Percentiles rank a stretch among this genome's conserved stretches.
phyloP scores from a whole-genome alignment of 1,140 invertebrate genomes.

The Drepana arcuata region DNA sequence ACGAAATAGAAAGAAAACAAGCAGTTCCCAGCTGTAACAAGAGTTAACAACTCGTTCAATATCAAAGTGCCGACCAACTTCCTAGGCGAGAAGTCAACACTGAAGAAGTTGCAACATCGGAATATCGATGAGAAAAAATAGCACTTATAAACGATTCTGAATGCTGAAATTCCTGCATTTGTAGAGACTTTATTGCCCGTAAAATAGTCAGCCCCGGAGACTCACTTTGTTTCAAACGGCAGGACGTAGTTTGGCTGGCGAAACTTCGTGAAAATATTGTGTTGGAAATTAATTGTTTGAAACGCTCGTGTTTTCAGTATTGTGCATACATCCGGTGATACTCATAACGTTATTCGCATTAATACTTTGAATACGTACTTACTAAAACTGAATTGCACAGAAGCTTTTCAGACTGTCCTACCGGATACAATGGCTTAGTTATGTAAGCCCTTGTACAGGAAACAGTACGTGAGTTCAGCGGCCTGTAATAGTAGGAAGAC shows the following conservation, averaged over 20 bases:
- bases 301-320: constrained; percentile 22
- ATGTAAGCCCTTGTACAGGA: no score
- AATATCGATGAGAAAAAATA: constrained; percentile 15
- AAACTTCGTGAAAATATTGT: constrained; percentile 57
- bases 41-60: constrained; percentile 17
- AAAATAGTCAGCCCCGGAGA: constrained; percentile 40
- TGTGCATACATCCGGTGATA: constrained; percentile 23
- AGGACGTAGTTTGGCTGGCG: constrained; percentile 28
- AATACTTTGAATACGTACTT: no score
- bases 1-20: constrained; percentile 27
- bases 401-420: no score
- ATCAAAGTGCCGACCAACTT: constrained; percentile 26
- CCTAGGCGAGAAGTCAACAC: constrained; percentile 30
- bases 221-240: constrained; percentile 39
- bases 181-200: constrained; percentile 33
- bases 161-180: no score
- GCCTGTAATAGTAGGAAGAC: no score
- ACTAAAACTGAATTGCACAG: no score
- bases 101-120: constrained; percentile 4
- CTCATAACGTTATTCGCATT: no score
- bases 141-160: no score
- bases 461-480: no score
- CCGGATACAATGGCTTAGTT: no score
- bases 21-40: constrained; percentile 19
- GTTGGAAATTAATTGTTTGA: constrained; percentile 41